Percentiles rank a stretch among this genome's conserved stretches.
phyloP scores from a whole-genome alignment of 2,113 vertebrate genomes.

The Chaetodon auriga region DNA sequence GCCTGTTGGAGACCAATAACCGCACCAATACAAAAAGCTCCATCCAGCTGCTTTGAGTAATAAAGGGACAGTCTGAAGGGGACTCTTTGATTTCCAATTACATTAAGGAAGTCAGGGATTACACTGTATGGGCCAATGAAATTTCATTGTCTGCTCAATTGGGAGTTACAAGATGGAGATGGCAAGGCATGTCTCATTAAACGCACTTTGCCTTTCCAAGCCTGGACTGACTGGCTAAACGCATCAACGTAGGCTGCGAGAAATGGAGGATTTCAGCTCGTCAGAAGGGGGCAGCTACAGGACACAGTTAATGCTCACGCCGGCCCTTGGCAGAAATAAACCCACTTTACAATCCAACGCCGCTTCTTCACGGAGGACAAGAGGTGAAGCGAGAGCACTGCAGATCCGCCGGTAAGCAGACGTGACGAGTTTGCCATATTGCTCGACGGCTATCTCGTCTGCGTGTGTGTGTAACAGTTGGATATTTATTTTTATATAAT shows the following conservation, averaged over 20 bases:
- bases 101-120: conserved; percentile 74
- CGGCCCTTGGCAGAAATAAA: conserved; percentile 68
- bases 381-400: conserved; percentile 45
- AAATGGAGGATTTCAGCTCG: conserved; percentile 52
- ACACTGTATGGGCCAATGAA: conserved; percentile 66
- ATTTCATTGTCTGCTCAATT: conserved; percentile 75
- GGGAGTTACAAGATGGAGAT: conserved; percentile 70
- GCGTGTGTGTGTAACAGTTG: too few relatives aligned
- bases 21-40: conserved; percentile 13
- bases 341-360: conserved; percentile 60
- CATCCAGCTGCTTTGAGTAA: conserved; percentile 63
- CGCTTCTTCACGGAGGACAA: conserved; percentile 62
- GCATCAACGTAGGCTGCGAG: conserved; percentile 34
- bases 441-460: not conserved
- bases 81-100: conserved; percentile 72
- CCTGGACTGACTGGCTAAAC: conserved; percentile 29
- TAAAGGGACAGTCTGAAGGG: conserved; percentile 61
- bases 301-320: conserved; percentile 44
- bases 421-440: conserved; percentile 30
- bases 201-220: conserved; percentile 55
- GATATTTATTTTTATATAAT: too few relatives aligned
- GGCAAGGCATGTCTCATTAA: conserved; percentile 74
- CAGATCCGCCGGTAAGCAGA: conserved; percentile 45
- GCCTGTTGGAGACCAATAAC: conserved; percentile 67
- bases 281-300: conserved; percentile 24